Percentiles rank a stretch among this genome's conserved stretches.
phyloP scores from a whole-genome alignment of 2,888 invertebrate species.

The Neoaliturus tenellus region DNA sequence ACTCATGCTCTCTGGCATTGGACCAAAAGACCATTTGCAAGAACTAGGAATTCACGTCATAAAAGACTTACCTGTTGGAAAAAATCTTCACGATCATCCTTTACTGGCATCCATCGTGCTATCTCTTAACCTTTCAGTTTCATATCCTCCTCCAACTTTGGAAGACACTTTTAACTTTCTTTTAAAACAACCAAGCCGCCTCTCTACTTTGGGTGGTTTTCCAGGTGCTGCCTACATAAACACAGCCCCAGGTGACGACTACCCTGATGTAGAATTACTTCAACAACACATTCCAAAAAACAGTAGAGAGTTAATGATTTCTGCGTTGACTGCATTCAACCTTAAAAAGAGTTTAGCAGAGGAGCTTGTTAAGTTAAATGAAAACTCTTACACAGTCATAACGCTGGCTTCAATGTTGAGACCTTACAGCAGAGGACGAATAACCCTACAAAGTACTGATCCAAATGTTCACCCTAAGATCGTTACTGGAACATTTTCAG shows the following conservation, averaged over 20 bases:
- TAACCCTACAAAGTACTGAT: slow-evolving; percentile 61
- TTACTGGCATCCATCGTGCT: slow-evolving; percentile 56
- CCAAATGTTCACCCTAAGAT: slow-evolving; percentile 64
- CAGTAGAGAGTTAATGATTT: slow-evolving; percentile 53
- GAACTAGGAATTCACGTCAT: slow-evolving; percentile 75
- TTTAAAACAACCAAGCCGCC: slow-evolving; percentile 64
- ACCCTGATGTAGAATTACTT: slow-evolving; percentile 68
- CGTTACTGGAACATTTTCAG: slow-evolving; percentile 65
- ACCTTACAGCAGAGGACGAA: slow-evolving; percentile 64
- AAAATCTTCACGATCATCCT: slow-evolving; percentile 73
- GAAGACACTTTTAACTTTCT: slow-evolving; percentile 72
- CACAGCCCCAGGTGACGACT: slow-evolving; percentile 67
- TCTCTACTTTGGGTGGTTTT: slow-evolving; percentile 72
- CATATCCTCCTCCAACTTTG: slow-evolving; percentile 67
- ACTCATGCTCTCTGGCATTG: slow-evolving; percentile 87
- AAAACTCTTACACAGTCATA: slow-evolving; percentile 56
- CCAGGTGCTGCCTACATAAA: slow-evolving; percentile 73
- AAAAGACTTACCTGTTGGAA: slow-evolving; percentile 77
- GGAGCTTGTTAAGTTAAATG: background rate
- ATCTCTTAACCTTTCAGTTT: slow-evolving; percentile 61
- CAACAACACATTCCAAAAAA: slow-evolving; percentile 63
- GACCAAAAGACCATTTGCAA: slow-evolving; percentile 76
- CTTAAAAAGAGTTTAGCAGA: background rate
- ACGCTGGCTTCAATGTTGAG: slow-evolving; percentile 67
- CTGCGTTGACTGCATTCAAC: background rate